Evolutionary conservation across 2,113 vertebrate species (phyloP), one percentile per base, ranked within the genome.

Genomic region (Emberiza fucata): DNA sequence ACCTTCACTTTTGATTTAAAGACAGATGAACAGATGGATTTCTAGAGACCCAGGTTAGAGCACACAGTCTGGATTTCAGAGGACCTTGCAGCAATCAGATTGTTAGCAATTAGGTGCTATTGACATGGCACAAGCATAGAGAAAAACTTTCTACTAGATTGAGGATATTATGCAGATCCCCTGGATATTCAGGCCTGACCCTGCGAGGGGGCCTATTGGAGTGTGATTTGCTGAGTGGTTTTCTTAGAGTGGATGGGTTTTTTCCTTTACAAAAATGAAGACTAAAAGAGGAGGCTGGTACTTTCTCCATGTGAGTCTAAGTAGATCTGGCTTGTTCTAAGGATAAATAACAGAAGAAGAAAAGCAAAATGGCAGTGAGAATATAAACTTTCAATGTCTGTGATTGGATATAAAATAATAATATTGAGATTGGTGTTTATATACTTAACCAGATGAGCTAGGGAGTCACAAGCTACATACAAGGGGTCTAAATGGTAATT

Each of bases 351-450:
- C 10, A 45, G 50, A 45, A 44, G 29, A 39, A n/a, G 18, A 44
- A 8, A 60, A 11, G 9, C 9, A 54, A 79, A 73, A 48, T 25
- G 5, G 12, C 9, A 33, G 5, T 48, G 24, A 73, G 21, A 59
- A 28, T 59, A 59, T 44, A 44, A 60, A 12, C 7, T 70, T 64
- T 8, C 24, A 16, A n/a, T 21, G 8, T n/a, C 25, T 27, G 6
- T 4, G 3, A 37, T 11, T 70, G 13, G n/a, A 70, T 56, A 48
- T 12, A 21, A 83, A 56, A 35, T 22, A 2, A 47, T 40, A 68
- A 51, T 11, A 51, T 5, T 5, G 12, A 44, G 19, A 33, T 56
- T 0, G 0, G 1, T 45, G 33, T 73, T 53, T 44, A 47, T 60
- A 9, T 54, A 45, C 11, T 37, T 76, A 76, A 57, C 7, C 0